Conservation (phyloP, 2,113 vertebrate genomes). For the Leptobrachium leishanense region DNA sequence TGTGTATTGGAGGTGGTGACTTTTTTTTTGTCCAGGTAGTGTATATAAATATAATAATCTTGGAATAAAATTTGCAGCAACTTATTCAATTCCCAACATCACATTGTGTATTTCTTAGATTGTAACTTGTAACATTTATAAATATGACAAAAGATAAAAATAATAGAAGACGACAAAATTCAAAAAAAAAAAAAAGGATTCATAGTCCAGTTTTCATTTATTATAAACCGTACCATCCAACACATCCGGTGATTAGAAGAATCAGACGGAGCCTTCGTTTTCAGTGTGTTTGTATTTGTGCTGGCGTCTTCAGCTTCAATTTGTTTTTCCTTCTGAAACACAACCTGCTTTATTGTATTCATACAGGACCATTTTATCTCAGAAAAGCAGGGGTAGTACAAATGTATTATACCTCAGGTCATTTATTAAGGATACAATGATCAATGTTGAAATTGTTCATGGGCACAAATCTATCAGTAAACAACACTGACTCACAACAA, state of each 20-base stretch:
- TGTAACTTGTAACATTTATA: too few relatives aligned
- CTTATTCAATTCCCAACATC: too few relatives aligned
- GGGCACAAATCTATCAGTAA: slow-evolving; percentile 29
- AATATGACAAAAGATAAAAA: too few relatives aligned
- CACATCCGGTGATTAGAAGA: background rate
- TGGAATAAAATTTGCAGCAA: too few relatives aligned
- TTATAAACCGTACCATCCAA: too few relatives aligned
- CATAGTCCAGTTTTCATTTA: too few relatives aligned
- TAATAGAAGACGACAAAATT: too few relatives aligned
- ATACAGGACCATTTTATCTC: slow-evolving; percentile 30
- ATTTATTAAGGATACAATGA: slow-evolving; percentile 38
- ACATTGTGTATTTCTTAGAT: too few relatives aligned
- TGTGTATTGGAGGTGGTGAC: too few relatives aligned
- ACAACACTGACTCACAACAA: slow-evolving; percentile 23
- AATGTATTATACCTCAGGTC: slow-evolving; percentile 38
- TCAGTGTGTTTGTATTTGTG: background rate
- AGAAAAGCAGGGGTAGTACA: slow-evolving; percentile 27
- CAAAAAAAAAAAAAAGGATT: background rate
- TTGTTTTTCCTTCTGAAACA: background rate
- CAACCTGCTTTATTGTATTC: slow-evolving; percentile 13
- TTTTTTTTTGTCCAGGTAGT: too few relatives aligned
- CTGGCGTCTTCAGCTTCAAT: background rate
- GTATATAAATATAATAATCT: too few relatives aligned
- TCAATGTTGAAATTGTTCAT: slow-evolving; percentile 39
- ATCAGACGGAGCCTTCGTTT: background rate